These are phyloP conservation scores for Astropecten irregularis DNA, from an alignment of 53 echinoderm and acorn worm species.

Conservation along the genomic window DNA sequence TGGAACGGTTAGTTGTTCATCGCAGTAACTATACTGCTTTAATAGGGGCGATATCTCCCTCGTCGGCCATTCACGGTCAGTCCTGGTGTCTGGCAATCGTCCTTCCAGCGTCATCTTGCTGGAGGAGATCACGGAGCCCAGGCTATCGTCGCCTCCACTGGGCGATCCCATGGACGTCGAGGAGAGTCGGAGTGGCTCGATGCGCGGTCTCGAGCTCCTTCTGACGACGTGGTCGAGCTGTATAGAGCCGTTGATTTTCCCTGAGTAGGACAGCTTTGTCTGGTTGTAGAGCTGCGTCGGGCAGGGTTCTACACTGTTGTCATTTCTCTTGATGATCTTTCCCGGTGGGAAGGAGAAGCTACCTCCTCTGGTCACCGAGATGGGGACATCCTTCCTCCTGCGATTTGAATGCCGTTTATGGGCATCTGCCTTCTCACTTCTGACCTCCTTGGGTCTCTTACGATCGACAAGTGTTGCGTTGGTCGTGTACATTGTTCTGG, in stretches of 20 bases:
- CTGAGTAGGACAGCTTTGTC: slow-evolving; percentile 30
- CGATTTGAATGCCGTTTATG: slow-evolving; percentile 26
- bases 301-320: neutral
- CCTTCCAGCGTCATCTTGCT: slow-evolving; percentile 33
- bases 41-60: neutral
- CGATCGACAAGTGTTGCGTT: slow-evolving; percentile 26
- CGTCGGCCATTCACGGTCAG: neutral
- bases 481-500: slow-evolving; percentile 25
- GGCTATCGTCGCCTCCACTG: neutral
- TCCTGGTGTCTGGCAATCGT: neutral
- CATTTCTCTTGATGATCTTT: slow-evolving; percentile 1
- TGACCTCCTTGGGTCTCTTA: slow-evolving; percentile 17
- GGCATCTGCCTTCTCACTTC: neutral
- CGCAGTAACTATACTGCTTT: neutral
- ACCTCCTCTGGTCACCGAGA: neutral
- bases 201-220: neutral
- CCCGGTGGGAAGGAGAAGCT: slow-evolving; percentile 8
- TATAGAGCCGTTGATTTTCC: slow-evolving; percentile 14
- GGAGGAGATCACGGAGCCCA: slow-evolving; percentile 33
- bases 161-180: neutral
- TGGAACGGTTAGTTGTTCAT: slow-evolving; percentile 10
- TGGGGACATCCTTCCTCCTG: neutral
- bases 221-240: slow-evolving; percentile 11
- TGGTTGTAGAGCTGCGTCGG: slow-evolving; percentile 33
- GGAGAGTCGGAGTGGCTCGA: neutral